Percentiles rank a stretch among this genome's conserved stretches.
Conservation (phyloP, 2,113 vertebrate species). For the Thryonomys swinderianus region DNA sequence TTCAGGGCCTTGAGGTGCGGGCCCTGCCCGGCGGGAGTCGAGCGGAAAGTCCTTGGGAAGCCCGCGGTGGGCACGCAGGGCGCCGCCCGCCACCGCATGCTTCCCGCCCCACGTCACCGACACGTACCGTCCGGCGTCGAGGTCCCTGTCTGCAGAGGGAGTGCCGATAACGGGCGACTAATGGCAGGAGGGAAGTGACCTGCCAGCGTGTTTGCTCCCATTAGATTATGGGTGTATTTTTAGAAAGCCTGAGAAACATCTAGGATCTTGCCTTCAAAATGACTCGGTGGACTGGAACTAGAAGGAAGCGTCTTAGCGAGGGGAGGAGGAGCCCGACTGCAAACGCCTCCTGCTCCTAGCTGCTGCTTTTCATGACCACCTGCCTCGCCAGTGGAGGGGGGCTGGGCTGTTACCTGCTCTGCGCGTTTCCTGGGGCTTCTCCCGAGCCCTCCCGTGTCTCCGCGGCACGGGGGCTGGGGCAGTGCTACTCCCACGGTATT, state of each 20-base stretch:
- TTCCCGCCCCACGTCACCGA: conserved; percentile 57
- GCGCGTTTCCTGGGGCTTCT: neutral
- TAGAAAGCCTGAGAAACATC: conserved; percentile 74
- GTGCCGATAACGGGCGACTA: conserved; percentile 75
- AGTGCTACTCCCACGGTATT: neutral
- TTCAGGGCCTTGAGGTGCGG: neutral
- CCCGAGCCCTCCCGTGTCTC: neutral
- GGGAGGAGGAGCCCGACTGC: neutral
- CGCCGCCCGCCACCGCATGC: conserved; percentile 31
- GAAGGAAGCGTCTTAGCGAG: conserved; percentile 49
- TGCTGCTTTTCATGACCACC: neutral
- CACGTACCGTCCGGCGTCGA: conserved; percentile 26
- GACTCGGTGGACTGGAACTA: conserved; percentile 50
- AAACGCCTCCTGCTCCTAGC: conserved; percentile 6
- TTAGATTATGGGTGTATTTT: conserved; percentile 80
- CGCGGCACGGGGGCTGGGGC: neutral
- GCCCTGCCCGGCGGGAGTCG: conserved; percentile 46
- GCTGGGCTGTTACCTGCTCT: neutral
- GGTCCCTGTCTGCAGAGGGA: conserved; percentile 23
- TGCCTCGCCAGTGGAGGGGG: neutral
- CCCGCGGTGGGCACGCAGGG: neutral
- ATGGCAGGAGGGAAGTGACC: conserved; percentile 62
- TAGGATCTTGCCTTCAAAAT: conserved; percentile 60
- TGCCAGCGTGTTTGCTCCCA: conserved; percentile 69
- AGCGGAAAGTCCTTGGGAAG: conserved; percentile 68